Evolutionary conservation across 1,140 invertebrate species (phyloP), one percentile per base, ranked within the genome.

Genomic region (Platyscapa corneri): DNA sequence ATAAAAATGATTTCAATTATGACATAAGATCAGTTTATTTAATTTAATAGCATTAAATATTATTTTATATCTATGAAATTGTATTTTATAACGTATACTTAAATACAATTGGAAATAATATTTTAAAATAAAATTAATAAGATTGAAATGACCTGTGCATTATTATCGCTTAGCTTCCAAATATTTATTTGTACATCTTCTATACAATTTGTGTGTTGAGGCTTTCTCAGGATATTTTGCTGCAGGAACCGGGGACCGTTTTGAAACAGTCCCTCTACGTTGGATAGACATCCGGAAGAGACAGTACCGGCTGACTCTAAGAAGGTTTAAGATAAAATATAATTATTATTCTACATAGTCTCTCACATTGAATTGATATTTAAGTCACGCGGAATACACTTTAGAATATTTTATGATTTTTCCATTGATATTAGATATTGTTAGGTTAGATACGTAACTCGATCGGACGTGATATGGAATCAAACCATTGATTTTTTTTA

Each of bases 371-470:
- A 64, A 65, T 79, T 79, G 7, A 12, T 79, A 79, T 79, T 79
- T 37, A 53, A 37, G 18, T 32, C 6, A 32, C 53, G 30, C 18
- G 18, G n/a, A 18, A 37, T 78, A 60, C 30, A 78, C 49, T 30
- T 53, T 23, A 42, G 74, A 77, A 78, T 78, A 78, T 60, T 3
- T 60, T 53, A 78, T 78, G 46, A 60, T 56, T 79, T 42, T 79
- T 65, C 65, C 34, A 34, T 39, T 20, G 64, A 34, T 32, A 67
- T 67, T 30, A 7, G 32, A 10, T 34, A 42, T 56, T 65, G n/a
- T 7, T 83, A 81, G 67, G 70, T 85, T 85, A 85, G 27, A 76
- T 85, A 81, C 84, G 32, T n/a, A 81, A 85, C 84, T 85, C 14
- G 74, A 65, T 10, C 46, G 6, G 0, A 60, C 65, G n/a, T 46